These are phyloP conservation scores for Psephotus haematonotus DNA, from an alignment of 2,113 vertebrate species.

Conservation along the genomic window DNA sequence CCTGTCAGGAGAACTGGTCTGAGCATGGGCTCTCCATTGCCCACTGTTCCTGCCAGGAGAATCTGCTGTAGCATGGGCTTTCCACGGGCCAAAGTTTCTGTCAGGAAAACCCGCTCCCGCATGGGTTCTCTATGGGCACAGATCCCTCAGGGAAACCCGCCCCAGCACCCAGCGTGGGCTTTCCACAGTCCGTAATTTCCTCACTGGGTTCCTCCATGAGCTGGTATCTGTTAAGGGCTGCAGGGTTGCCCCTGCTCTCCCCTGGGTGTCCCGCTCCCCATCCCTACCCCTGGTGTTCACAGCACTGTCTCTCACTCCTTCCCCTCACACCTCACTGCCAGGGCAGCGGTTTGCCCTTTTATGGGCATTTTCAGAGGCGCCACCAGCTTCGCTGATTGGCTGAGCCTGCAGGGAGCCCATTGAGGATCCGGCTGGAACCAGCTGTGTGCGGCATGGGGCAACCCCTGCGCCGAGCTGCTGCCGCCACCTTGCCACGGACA, in stretches of 20 bases:
- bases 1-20: not conserved
- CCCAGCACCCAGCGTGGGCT: not conserved
- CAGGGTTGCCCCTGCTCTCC: not conserved
- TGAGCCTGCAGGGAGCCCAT: not conserved
- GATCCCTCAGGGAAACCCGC: not conserved
- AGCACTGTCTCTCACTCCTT: not conserved
- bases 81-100: not conserved
- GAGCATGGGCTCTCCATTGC: accelerated
- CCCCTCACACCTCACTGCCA: not conserved
- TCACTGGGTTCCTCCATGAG: not conserved
- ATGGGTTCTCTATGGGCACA: not conserved
- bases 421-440: accelerated
- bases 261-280: accelerated
- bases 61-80: not conserved
- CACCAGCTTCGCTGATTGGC: accelerated
- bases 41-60: not conserved
- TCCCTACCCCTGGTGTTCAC: accelerated
- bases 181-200: not conserved
- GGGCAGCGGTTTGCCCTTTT: not conserved
- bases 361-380: not conserved
- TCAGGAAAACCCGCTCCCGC: not conserved
- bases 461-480: accelerated
- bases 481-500: accelerated
- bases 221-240: accelerated
- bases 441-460: accelerated